Conservation (phyloP, 2,113 vertebrate species). For the Gadus chalcogrammus region DNA sequence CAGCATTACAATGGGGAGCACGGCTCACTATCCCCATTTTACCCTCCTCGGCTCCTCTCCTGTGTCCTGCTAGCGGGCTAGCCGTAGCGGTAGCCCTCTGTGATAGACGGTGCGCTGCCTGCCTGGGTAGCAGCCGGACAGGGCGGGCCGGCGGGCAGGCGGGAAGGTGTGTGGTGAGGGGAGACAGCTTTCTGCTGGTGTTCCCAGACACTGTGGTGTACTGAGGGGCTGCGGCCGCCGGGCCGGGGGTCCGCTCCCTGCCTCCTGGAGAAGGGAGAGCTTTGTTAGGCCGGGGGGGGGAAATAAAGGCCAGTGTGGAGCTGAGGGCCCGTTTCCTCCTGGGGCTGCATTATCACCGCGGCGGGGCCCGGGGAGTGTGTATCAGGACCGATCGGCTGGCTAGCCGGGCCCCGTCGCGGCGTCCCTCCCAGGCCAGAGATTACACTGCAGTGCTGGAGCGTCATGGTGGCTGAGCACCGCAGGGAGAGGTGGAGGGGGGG, state of each 20-base stretch:
- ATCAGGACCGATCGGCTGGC: constrained; percentile 55
- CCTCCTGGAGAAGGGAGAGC: constrained; percentile 12
- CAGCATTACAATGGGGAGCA: too few relatives aligned
- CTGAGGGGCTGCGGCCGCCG: background rate
- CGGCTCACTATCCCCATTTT: too few relatives aligned
- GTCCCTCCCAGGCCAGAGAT: constrained; percentile 59
- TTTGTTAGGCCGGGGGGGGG: constrained; percentile 42
- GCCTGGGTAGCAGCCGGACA: too few relatives aligned
- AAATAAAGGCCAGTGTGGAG: constrained; percentile 8
- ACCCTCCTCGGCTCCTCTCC: too few relatives aligned
- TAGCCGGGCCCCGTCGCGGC: constrained; percentile 5
- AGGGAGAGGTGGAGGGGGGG: constrained; percentile 45
- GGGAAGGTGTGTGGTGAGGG: too few relatives aligned
- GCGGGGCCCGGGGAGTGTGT: too few relatives aligned
- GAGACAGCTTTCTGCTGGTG: too few relatives aligned
- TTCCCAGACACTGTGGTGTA: background rate
- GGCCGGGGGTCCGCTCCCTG: constrained; percentile 5
- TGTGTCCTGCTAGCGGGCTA: too few relatives aligned
- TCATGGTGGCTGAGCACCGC: constrained; percentile 60
- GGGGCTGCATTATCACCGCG: constrained; percentile 12
- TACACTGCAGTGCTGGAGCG: constrained; percentile 71
- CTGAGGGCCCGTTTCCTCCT: constrained; percentile 33
- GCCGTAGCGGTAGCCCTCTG: too few relatives aligned
- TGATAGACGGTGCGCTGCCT: too few relatives aligned
- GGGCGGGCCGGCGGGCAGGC: too few relatives aligned